Conservation (phyloP, 2,797 vertebrate genomes). For the Salmo trutta region DNA sequence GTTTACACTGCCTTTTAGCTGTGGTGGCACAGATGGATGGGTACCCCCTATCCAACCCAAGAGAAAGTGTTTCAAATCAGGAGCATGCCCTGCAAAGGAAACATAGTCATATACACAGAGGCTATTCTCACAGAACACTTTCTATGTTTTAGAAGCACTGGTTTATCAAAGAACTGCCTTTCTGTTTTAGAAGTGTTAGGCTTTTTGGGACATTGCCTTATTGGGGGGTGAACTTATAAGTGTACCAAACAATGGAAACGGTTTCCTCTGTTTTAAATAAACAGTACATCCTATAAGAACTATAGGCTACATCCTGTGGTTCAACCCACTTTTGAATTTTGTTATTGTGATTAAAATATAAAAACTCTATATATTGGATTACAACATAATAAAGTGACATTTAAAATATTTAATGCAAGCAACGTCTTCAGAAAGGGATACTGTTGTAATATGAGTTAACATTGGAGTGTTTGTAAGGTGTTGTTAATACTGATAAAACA, state of each 20-base stretch:
- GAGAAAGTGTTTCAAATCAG: neutral
- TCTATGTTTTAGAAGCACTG: neutral
- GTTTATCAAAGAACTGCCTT: neutral
- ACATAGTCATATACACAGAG: neutral
- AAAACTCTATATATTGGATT: neutral
- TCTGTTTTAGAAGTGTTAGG: slow-evolving; percentile 52
- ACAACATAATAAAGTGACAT: neutral
- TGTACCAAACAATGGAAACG: neutral
- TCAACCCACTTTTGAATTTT: neutral
- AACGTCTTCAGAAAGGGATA: slow-evolving; percentile 1
- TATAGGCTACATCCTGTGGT: neutral
- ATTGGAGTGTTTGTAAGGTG: too few species aligned
- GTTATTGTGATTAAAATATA: neutral
- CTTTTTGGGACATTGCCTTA: neutral
- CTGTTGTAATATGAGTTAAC: neutral
- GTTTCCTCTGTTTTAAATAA: neutral
- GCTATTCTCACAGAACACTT: neutral
- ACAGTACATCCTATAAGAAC: neutral
- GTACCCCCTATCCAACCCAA: neutral
- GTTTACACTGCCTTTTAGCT: neutral
- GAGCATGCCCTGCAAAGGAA: neutral
- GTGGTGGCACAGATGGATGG: neutral
- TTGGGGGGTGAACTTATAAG: neutral
- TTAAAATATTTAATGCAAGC: neutral
- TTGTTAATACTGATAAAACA: neutral